phyloP scores from a whole-genome alignment of 2,113 vertebrate species.

The Calypte anna region DNA sequence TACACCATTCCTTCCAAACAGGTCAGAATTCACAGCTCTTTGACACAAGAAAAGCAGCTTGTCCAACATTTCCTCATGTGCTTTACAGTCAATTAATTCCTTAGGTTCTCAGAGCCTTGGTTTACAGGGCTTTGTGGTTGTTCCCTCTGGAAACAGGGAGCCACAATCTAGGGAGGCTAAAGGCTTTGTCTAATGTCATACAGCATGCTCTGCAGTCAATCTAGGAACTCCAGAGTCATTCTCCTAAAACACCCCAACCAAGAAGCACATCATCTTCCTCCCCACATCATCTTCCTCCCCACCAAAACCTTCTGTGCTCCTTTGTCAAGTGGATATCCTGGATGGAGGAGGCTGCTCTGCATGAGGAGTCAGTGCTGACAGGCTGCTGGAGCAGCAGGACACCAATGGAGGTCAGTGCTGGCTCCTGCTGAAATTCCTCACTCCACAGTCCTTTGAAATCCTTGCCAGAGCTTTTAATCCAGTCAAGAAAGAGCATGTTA shows the following conservation, averaged over 20 bases:
- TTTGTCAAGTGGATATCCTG: background rate
- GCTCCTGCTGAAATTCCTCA: background rate
- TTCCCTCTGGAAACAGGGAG: background rate
- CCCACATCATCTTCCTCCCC: background rate
- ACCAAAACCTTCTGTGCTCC: background rate
- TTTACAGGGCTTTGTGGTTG: background rate
- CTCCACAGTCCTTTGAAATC: conserved; percentile 21
- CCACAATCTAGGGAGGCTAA: background rate
- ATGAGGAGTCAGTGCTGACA: background rate
- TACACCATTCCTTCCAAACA: background rate
- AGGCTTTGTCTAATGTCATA: background rate
- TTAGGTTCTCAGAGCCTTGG: background rate
- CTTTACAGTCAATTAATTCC: background rate
- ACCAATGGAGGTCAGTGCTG: background rate
- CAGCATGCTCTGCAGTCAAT: background rate
- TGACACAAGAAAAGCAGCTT: background rate
- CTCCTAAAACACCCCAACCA: background rate
- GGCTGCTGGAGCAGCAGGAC: background rate
- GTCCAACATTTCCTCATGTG: background rate
- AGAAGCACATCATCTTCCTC: background rate
- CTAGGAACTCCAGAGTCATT: background rate
- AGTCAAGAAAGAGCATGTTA: conserved; percentile 40
- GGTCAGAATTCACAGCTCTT: background rate
- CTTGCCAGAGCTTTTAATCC: conserved; percentile 11
- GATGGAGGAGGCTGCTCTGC: background rate